Base-by-base conservation (phyloP, 1,140 invertebrate genomes). In the Cydia fagiglandana region DNA sequence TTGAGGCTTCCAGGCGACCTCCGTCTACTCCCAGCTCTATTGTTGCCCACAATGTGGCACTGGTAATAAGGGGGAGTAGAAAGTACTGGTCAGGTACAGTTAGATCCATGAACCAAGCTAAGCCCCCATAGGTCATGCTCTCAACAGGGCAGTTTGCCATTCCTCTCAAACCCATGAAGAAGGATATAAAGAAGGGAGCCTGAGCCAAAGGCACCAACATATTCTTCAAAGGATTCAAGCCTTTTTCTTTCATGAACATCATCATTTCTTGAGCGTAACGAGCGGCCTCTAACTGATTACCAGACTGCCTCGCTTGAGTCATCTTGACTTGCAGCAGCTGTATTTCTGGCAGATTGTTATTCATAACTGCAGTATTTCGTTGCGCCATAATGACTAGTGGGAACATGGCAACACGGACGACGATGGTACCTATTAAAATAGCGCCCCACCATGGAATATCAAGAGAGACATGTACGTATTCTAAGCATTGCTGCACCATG, bases 81-180 rank as follows among this genome's bases (percentile, higher is more conserved):
- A 96, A 99, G 90, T 95, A 98, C 12, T 98, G 98, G 94, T 99
- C 99, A 34, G 96, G 92, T 9, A 97, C 81, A 4, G 98, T 98
- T 13, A 99, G 94, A 94, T 99, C 98, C 0, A 94, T 94, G 88
- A 99, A 98, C 99, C 99, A 99, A 73, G 94, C 96, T 0, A 98
- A 77, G 4, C 99, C 99, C n/a, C 98, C 99, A 24, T 94, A 91
- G 78, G 95, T 95, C 94, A 99, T 94, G 88, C 97, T 98, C 75
- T 97, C 96, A 12, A 99, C 95, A 2, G 98, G 98, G 10, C 96
- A 93, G 84, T 96, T 96, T 0, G 97, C 95, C 98, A 99, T 99
- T 79, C 93, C 85, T 85, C 96, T 94, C 12, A 99, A 88, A 0
- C 95, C 97, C 85, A 97, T 94, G 86, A 99, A 99, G 86, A 98